Evolutionary conservation across 2,113 vertebrate genomes (phyloP), one percentile per base, ranked within the genome.

Genomic region (Gobius niger): DNA sequence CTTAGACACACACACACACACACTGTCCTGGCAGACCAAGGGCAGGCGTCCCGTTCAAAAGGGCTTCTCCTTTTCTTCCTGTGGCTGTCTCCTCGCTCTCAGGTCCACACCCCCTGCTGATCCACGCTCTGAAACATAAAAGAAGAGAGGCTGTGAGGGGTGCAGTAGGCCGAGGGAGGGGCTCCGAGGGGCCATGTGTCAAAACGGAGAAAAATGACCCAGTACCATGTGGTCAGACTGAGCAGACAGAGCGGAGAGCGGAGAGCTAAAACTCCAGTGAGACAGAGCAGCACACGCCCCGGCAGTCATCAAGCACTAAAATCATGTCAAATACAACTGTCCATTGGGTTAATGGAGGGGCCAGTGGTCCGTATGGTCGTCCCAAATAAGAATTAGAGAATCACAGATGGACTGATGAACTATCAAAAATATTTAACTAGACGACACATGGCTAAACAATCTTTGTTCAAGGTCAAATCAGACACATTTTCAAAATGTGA

Each of bases 101-200:
- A 79, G 84, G 82, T 91, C 82, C 78, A 85, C 84, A 62, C 75
- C 84, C 85, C 91, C 89, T 81, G 87, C 87, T 88, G 87, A 63
- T 78, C 54, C 82, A 52, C 47, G 73, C 65, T 82, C 85, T 91
- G 53, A 61, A 87, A 84, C 66, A 87, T 70, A 79, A 49, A 85
- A 81, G 68, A n/a, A 63, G 51, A 63, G 53, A 42, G 50, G 66
- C 47, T 54, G 60, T 16, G 50, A 67, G 18, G 68, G 70, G 46
- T 40, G 34, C 54, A 42, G 70, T 65, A n/a, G 47, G 59, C 44
- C 68, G 46, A 72, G 69, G 76, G 83, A 54, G 82, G 83, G 73
- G 80, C 53, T 75, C 61, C 70, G 70, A 62, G 73, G 68, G 71
- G 46, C 83, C 86, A 88, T 87, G 84, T 91, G 90, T 89, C 80